Conservation (phyloP, 2,113 vertebrate species). For the Chamaetylas fuelleborni region DNA sequence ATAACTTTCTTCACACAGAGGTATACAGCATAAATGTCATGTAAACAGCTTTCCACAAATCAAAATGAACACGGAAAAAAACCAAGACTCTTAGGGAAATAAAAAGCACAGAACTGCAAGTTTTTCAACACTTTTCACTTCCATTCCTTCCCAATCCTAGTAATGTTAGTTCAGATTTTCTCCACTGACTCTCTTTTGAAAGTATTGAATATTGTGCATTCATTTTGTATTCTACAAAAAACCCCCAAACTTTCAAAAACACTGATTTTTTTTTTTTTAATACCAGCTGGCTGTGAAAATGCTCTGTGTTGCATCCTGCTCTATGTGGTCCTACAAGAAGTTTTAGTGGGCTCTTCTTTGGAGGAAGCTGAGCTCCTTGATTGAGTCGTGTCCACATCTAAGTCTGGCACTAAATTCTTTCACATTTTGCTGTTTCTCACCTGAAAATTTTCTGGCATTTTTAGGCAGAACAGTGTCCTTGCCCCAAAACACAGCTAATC, state of each 20-base stretch:
- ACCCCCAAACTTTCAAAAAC: neutral
- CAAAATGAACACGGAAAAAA: neutral
- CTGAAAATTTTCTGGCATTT: neutral
- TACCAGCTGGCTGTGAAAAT: neutral
- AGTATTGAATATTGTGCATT: neutral
- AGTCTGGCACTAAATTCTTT: neutral
- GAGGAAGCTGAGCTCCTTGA: neutral
- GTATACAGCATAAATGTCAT: neutral
- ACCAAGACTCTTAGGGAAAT: neutral
- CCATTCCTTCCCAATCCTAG: neutral
- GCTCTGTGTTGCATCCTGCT: neutral
- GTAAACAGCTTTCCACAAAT: constrained; percentile 20
- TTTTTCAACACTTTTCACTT: neutral
- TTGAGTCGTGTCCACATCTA: fast-evolving
- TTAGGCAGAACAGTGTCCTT: neutral
- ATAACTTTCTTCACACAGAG: constrained; percentile 12
- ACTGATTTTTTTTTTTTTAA: neutral
- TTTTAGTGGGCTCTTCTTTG: neutral
- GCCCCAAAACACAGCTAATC: neutral
- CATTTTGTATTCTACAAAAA: neutral
- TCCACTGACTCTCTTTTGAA: neutral
- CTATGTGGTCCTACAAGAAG: neutral
- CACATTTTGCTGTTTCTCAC: neutral
- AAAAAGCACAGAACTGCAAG: neutral
- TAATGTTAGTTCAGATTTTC: neutral